Conservation (phyloP, 35 echinoderm and acorn worm genomes). For the Heliocidaris tuberculata region DNA sequence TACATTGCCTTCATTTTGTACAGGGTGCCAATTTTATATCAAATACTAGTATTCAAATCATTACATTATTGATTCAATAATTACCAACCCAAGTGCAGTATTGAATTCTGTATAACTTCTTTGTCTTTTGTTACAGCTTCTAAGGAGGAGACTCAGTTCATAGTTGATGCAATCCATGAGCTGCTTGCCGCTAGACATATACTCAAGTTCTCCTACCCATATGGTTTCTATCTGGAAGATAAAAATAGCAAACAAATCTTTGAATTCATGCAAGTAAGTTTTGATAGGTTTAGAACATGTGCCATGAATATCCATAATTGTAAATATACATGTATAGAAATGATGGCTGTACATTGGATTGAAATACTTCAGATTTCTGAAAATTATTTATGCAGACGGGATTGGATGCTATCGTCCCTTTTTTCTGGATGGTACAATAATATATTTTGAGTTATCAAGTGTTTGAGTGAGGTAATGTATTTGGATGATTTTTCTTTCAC, state of each 20-base stretch:
- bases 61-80: not conserved
- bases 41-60: not conserved
- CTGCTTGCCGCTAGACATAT: slow-evolving; percentile 82
- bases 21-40: not conserved
- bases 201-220: slow-evolving; percentile 92
- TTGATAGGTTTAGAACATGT: not conserved
- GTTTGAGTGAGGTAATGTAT: too few relatives aligned
- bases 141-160: slow-evolving; percentile 78
- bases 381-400: too few relatives aligned
- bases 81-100: not conserved
- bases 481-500: too few relatives aligned
- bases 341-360: too few relatives aligned
- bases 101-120: not conserved
- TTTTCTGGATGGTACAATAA: too few relatives aligned
- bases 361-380: too few relatives aligned
- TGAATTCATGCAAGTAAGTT: slow-evolving; percentile 99
- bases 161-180: slow-evolving; percentile 84
- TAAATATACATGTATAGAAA: too few relatives aligned
- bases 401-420: too few relatives aligned
- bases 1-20: not conserved
- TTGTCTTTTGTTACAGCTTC: not conserved
- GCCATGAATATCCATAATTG: too few relatives aligned
- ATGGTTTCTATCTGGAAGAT: slow-evolving; percentile 94
- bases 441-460: too few relatives aligned
- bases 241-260: slow-evolving; percentile 97